phyloP scores from a whole-genome alignment of 2,888 invertebrate genomes.

The Philonicus albiceps region DNA sequence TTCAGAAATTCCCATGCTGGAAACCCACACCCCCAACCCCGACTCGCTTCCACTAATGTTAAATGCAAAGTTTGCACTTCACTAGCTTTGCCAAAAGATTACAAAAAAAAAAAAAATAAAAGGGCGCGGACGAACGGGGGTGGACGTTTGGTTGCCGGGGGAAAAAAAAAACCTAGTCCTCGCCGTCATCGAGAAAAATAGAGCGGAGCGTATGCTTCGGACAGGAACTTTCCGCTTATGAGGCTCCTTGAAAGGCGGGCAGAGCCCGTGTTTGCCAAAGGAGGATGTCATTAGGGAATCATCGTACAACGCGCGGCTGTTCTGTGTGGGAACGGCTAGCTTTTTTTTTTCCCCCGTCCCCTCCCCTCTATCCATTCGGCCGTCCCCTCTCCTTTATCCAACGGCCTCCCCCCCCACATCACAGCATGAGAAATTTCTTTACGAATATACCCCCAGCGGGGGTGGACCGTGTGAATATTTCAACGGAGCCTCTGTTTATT shows the following conservation, averaged over 20 bases:
- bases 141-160: background rate
- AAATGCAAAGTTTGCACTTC: constrained; percentile 41
- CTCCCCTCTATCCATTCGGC: background rate
- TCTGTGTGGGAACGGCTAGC: background rate
- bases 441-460: background rate
- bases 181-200: background rate
- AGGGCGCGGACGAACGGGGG: background rate
- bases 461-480: constrained; percentile 10
- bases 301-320: background rate
- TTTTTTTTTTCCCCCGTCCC: background rate
- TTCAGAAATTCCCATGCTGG: constrained; percentile 26
- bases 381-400: background rate
- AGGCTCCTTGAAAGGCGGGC: background rate
- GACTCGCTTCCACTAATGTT: constrained; percentile 21
- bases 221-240: background rate
- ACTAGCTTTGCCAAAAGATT: constrained; percentile 38
- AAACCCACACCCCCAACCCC: background rate
- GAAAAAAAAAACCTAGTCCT: background rate
- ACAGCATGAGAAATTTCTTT: background rate
- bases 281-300: constrained; percentile 36
- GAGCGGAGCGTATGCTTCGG: background rate
- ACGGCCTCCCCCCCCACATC: background rate
- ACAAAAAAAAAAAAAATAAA: constrained; percentile 15
- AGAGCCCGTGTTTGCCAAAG: constrained; percentile 7
- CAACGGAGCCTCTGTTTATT: background rate